Conservation (phyloP, 2,888 invertebrate genomes). For the Heteropelma amictum region DNA sequence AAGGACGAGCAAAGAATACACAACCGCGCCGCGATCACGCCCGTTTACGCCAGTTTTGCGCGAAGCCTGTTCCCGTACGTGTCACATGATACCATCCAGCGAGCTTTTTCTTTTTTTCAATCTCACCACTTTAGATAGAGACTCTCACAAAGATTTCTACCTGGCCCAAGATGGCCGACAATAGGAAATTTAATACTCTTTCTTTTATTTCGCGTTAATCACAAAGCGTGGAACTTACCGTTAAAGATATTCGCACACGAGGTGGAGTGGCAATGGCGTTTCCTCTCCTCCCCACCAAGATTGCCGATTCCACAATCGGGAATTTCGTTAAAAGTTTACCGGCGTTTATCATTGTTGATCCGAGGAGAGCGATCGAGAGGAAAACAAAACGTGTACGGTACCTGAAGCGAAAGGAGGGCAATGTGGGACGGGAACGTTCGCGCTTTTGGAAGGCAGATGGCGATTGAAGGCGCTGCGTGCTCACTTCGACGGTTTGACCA, state of each 20-base stretch:
- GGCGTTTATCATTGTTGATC: conserved; percentile 29
- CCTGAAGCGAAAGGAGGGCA: too few relatives aligned
- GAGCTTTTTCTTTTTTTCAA: too few relatives aligned
- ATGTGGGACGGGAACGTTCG: background rate
- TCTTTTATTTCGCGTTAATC: too few relatives aligned
- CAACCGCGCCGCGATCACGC: too few relatives aligned
- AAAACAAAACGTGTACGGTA: background rate
- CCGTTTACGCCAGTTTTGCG: too few relatives aligned
- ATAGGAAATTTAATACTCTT: too few relatives aligned
- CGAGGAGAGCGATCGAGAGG: background rate
- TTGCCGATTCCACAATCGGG: conserved; percentile 5
- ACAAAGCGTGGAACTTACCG: too few relatives aligned
- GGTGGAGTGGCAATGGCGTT: conserved; percentile 31
- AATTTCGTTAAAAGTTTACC: conserved; percentile 37
- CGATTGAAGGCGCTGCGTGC: conserved; percentile 10
- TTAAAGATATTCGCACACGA: conserved; percentile 49
- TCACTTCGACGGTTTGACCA: conserved; percentile 14
- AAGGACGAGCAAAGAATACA: too few relatives aligned
- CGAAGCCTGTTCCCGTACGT: too few relatives aligned
- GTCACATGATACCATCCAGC: too few relatives aligned
- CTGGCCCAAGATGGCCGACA: too few relatives aligned
- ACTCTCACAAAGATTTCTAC: background rate
- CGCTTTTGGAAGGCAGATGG: conserved; percentile 5
- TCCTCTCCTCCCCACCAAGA: background rate
- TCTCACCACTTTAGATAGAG: too few relatives aligned